phyloP scores from a whole-genome alignment of 2,113 vertebrate genomes.

The Anseranas semipalmata region DNA sequence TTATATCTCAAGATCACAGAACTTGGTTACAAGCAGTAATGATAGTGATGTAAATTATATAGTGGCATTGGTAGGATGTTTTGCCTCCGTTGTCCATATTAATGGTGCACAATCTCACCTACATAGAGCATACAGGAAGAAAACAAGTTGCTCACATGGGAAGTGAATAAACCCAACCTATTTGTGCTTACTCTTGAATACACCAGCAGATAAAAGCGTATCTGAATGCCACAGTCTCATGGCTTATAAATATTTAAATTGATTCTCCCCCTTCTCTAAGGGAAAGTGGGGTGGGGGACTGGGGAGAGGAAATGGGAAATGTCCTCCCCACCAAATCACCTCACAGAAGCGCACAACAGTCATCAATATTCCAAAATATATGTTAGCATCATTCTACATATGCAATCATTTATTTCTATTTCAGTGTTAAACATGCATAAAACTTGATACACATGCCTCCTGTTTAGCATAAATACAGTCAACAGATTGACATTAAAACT shows the following conservation, averaged over 20 bases:
- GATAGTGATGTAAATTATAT: slow-evolving; percentile 24
- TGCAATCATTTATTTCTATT: neutral
- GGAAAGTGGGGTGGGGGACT: neutral
- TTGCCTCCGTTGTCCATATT: neutral
- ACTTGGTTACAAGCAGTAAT: slow-evolving; percentile 20
- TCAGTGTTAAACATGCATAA: neutral
- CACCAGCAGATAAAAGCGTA: neutral
- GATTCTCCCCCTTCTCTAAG: neutral
- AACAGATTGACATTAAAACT: neutral
- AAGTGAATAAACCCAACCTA: neutral
- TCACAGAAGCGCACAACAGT: neutral
- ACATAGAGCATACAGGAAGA: neutral
- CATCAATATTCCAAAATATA: neutral
- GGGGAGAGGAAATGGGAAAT: neutral
- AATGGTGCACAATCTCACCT: neutral
- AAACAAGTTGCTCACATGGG: neutral
- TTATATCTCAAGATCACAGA: slow-evolving; percentile 60
- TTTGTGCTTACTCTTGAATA: neutral
- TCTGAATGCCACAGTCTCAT: neutral
- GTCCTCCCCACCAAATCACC: neutral
- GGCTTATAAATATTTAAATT: neutral
- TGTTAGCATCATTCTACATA: neutral
- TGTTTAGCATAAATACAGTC: neutral
- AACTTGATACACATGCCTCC: neutral
- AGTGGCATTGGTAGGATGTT: neutral